Percentiles rank a stretch among this genome's conserved stretches.
These are phyloP conservation scores for Hemibagrus guttatus DNA, from an alignment of 2,797 vertebrate species.

Conservation along the genomic window DNA sequence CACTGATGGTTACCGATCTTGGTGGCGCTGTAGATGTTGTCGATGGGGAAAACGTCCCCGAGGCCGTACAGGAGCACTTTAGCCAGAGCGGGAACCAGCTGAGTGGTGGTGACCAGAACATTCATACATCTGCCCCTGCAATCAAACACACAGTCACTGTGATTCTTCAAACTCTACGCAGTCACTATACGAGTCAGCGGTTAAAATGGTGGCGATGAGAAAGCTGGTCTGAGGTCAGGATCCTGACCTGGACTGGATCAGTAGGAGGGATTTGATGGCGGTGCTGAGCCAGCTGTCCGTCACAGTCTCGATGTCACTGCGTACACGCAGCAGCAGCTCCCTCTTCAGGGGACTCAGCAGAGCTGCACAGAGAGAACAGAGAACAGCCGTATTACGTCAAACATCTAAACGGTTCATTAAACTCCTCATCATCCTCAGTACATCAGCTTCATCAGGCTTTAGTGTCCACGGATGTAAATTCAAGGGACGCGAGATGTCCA, in stretches of 20 bases:
- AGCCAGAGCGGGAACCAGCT: conserved; percentile 94
- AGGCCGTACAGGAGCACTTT: conserved; percentile 96
- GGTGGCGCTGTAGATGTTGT: conserved; percentile 98
- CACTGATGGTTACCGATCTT: conserved; percentile 85
- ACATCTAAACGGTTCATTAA: background rate
- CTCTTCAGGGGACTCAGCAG: conserved; percentile 90
- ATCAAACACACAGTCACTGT: conserved; percentile 28
- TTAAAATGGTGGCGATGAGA: background rate
- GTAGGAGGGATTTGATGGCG: conserved; percentile 91
- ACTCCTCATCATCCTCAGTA: background rate
- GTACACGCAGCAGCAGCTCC: conserved; percentile 87
- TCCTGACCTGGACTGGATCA: conserved; percentile 93
- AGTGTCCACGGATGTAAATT: background rate
- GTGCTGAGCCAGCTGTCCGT: conserved; percentile 96
- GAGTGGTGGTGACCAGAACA: conserved; percentile 95
- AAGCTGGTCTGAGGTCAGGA: background rate
- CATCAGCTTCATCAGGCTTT: background rate
- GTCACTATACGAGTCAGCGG: background rate
- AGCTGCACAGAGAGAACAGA: conserved; percentile 67
- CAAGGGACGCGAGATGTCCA: background rate
- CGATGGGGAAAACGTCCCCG: conserved; percentile 93
- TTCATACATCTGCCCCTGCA: conserved; percentile 94
- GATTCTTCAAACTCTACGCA: background rate
- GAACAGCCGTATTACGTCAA: background rate
- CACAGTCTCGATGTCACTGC: conserved; percentile 90